Percentiles rank a stretch among this genome's conserved stretches.
These are phyloP conservation scores for Centropus bengalensis DNA, from an alignment of 2,113 vertebrate species.

Conservation along the genomic window DNA sequence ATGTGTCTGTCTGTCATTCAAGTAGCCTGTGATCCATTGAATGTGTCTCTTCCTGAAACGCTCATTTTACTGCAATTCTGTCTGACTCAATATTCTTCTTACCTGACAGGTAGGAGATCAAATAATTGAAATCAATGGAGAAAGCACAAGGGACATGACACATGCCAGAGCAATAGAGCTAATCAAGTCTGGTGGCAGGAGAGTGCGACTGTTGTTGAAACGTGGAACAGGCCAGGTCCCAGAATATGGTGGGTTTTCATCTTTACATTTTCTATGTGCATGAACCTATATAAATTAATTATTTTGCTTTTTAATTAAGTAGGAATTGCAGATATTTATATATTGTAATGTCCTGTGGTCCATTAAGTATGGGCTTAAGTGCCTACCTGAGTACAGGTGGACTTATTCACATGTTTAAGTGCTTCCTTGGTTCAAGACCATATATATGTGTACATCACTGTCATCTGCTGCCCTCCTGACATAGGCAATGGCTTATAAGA, in stretches of 20 bases:
- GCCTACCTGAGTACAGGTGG: not conserved
- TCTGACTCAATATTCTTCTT: slow-evolving; percentile 65
- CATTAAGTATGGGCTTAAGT: not conserved
- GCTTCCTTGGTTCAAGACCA: not conserved
- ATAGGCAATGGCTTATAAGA: not conserved
- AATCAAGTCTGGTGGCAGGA: slow-evolving; percentile 95
- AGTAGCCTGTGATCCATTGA: slow-evolving; percentile 39
- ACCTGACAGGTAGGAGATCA: slow-evolving; percentile 94
- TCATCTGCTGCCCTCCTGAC: not conserved
- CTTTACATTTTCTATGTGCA: not conserved
- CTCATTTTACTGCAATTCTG: slow-evolving; percentile 43
- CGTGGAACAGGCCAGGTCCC: slow-evolving; percentile 96
- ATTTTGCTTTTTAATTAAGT: not conserved
- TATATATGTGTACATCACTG: not conserved
- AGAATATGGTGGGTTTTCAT: slow-evolving; percentile 90
- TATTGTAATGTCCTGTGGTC: not conserved
- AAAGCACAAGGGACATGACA: slow-evolving; percentile 96
- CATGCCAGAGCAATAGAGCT: slow-evolving; percentile 96
- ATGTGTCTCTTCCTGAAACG: slow-evolving; percentile 47
- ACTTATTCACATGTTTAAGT: not conserved
- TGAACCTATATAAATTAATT: not conserved
- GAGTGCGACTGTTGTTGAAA: slow-evolving; percentile 93
- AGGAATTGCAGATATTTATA: not conserved
- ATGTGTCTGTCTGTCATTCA: slow-evolving; percentile 55
- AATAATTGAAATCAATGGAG: slow-evolving; percentile 99